phyloP scores from a whole-genome alignment of 2,888 invertebrate species.

The Ectemnius lituratus region DNA sequence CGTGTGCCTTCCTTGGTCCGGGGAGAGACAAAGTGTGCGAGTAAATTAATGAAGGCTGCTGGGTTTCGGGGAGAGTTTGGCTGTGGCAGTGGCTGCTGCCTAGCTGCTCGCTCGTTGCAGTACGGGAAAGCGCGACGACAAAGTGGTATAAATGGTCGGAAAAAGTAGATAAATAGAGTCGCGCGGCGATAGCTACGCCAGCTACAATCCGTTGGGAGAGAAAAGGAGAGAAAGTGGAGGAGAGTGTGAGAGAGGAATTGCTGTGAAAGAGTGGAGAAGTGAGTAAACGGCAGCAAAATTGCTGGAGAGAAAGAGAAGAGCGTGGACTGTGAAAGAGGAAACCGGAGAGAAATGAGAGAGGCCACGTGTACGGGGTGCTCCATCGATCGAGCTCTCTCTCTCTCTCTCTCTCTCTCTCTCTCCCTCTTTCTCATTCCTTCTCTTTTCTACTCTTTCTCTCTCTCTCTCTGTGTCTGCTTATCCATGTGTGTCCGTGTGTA shows the following conservation, averaged over 20 bases:
- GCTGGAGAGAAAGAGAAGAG: slow-evolving; percentile 6
- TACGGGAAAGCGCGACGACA: slow-evolving; percentile 11
- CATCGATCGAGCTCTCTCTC: slow-evolving; percentile 42
- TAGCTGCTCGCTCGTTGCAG: too few species aligned
- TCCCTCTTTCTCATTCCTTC: too few species aligned
- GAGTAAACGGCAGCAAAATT: not conserved
- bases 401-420: too few species aligned
- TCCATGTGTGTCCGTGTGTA: slow-evolving; percentile 12
- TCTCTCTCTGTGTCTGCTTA: too few species aligned
- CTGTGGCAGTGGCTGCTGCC: too few species aligned
- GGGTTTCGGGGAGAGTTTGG: too few species aligned
- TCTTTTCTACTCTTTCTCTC: too few species aligned
- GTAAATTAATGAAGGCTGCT: slow-evolving; percentile 8
- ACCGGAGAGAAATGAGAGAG: slow-evolving; percentile 33
- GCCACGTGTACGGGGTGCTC: slow-evolving; percentile 40
- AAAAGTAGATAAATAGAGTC: slow-evolving; percentile 15
- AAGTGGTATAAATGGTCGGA: slow-evolving; percentile 17
- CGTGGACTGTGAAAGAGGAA: not conserved
- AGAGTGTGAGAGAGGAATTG: slow-evolving; percentile 1
- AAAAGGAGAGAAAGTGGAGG: not conserved
- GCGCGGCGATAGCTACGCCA: not conserved
- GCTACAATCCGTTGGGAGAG: not conserved
- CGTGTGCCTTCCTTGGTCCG: not conserved
- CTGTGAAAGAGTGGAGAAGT: too few species aligned
- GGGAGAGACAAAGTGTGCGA: not conserved